Conservation (phyloP, 2,888 invertebrate species). For the Hyles lineata region DNA sequence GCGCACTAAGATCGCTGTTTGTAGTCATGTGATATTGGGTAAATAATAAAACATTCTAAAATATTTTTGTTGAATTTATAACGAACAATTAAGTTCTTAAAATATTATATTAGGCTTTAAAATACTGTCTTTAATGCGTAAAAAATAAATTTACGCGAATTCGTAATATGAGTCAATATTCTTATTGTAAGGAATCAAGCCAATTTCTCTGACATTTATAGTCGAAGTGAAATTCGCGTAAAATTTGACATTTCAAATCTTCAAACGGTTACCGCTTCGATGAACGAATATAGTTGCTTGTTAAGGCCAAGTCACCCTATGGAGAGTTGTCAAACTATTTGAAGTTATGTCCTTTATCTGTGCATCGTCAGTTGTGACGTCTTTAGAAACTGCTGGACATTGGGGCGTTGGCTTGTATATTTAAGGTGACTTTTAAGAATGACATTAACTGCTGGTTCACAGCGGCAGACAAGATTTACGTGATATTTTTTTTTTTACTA, state of each 20-base stretch:
- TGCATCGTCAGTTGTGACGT: neutral
- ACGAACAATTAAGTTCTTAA: too few species aligned
- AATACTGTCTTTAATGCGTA: too few species aligned
- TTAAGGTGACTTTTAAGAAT: neutral
- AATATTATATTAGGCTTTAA: too few species aligned
- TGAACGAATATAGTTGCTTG: constrained; percentile 9
- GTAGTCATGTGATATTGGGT: too few species aligned
- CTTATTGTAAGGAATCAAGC: neutral
- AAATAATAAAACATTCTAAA: too few species aligned
- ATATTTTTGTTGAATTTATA: too few species aligned
- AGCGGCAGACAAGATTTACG: too few species aligned
- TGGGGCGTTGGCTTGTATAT: neutral
- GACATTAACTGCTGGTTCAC: neutral
- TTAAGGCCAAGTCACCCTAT: neutral
- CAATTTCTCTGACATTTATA: neutral
- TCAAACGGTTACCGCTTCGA: neutral
- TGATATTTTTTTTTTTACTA: too few species aligned
- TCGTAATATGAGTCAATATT: too few species aligned
- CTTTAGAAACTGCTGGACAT: neutral
- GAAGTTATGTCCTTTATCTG: constrained; percentile 4
- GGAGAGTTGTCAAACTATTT: constrained; percentile 16
- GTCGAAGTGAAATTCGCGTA: neutral
- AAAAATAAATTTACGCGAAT: too few species aligned
- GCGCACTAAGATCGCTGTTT: too few species aligned
- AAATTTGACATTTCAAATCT: neutral